phyloP scores from a whole-genome alignment of 2,888 invertebrate genomes.

The Macrophya annulata region DNA sequence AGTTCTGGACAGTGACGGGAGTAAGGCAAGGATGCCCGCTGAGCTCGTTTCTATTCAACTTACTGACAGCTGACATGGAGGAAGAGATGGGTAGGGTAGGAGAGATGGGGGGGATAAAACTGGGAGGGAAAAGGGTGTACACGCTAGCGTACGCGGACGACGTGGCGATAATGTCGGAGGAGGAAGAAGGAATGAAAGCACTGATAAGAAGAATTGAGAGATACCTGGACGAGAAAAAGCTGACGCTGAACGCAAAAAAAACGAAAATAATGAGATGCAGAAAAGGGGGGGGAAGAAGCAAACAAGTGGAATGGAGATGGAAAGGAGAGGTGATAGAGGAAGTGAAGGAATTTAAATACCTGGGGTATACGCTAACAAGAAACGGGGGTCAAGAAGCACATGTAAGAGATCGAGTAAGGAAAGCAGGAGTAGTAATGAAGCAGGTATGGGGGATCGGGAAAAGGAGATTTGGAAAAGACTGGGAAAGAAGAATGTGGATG shows the following conservation, averaged over 20 bases:
- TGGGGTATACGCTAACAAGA: constrained; percentile 49
- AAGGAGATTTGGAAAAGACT: constrained; percentile 53
- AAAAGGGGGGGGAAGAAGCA: background rate
- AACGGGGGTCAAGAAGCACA: constrained; percentile 47
- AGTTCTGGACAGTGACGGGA: constrained; percentile 56
- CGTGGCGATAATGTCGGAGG: constrained; percentile 29
- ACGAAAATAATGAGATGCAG: constrained; percentile 37
- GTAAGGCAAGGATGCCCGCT: constrained; percentile 59
- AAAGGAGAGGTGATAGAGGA: constrained; percentile 54
- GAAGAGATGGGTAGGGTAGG: constrained; percentile 34
- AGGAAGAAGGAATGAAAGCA: background rate
- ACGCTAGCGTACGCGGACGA: constrained; percentile 22
- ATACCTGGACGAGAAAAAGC: constrained; percentile 23
- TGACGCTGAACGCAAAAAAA: background rate
- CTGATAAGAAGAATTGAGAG: constrained; percentile 19
- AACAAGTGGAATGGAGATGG: constrained; percentile 29
- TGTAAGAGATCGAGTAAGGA: constrained; percentile 50
- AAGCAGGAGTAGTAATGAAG: constrained; percentile 54
- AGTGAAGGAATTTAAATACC: constrained; percentile 57
- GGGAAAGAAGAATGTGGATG: constrained; percentile 51
- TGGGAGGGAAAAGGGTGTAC: background rate
- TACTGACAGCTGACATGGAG: constrained; percentile 55
- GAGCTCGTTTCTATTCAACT: constrained; percentile 55
- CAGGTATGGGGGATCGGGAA: constrained; percentile 57
- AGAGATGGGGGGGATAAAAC: constrained; percentile 15